Base-by-base conservation (phyloP, 2,888 invertebrate species). In the Drosophila anomelani region DNA sequence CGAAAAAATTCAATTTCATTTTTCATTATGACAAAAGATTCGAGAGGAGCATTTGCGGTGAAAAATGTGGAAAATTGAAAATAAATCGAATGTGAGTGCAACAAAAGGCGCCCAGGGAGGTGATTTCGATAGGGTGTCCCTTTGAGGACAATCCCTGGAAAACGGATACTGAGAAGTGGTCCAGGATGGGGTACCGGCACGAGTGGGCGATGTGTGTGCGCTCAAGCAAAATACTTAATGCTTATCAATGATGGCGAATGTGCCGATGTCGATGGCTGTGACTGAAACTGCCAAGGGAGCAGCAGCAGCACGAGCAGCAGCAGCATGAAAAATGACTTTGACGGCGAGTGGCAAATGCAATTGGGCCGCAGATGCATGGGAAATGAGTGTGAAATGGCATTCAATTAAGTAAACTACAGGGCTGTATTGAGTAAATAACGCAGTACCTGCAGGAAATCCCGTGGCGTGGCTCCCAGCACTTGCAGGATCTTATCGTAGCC, bases 401-500 rank as follows among this genome's bases (percentile, higher is more conserved):
- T 84, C 81, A 81, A 88, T 83, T 88, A 88, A 82, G 17, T 49
- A 29, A 74, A 61, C 43, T 47, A 34, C 38, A 36, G 17, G 32
- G 47, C 23, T 43, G 17, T 10, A 23, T 17, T 23, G 56, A 61
- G 63, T 73, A 29, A 57, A 32, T 57, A 32, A 6, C 2, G 10
- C 15, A 32, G 68, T 72, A 96, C 97, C 95, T 97, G 97, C 80
- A 99, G 93, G 93, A 99, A 99, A 93, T 99, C 98, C 75, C 98
- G 94, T 0, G 98, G 98, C 26, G 98, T 98, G 23, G 98, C 98
- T 49, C 98, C 98, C 6, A 98, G 93, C 8, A 98, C 98, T 93
- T 98, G 97, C 39, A 99, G 94, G 76, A 98, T 98, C 92, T 98
- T 97, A 91, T 98, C 98, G 90, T 98, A 98, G n/a, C 98, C 98